Evolutionary conservation across 1,140 invertebrate genomes (phyloP), one percentile per base, ranked within the genome.

Genomic region (Camponotus floridanus): DNA sequence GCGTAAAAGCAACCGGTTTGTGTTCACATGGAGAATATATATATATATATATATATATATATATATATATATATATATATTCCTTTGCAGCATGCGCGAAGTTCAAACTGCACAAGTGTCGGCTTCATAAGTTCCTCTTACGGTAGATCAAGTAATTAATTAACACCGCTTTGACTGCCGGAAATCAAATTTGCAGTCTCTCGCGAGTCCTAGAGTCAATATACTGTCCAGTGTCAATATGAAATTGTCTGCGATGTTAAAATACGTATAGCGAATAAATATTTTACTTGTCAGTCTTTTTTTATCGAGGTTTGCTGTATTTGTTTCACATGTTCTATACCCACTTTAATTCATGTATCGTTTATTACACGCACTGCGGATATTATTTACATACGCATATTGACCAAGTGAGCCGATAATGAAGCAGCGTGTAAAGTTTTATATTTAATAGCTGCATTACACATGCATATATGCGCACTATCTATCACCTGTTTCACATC

Each of bases 91-190:
- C 62, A 76, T 31, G 21, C 18, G 33, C 3, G 18, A 55, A 64
- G 76, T 55, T 79, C 8, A 57, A 78, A 65, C 11, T 62, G 61
- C 62, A 65, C 15, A 18, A 21, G 31, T 55, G 26, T 59, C 74
- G 59, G 6, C 15, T 51, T 15, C 21, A 18, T 33, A 76, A 64
- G 42, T 18, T 45, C 39, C 11, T 45, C 39, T 31, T 26, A 9
- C 33, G 42, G 11, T 39, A 31, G 8, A 79, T 68, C 62, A 13
- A 68, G 45, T n/a, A 68, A 80, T 80, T n/a, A 68, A 80, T 80
- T 80, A 80, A 42, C 76, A 45, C 33, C 33, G 13, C 8, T 64
- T 36, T 57, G n/a, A 42, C 26, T n/a, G 18, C 31, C 45, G 64
- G 21, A 67, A 39, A n/a, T 80, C 65, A 42, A 68, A 80, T 80